Base-by-base conservation (phyloP, 1,140 invertebrate genomes). In the Lasaia peninsularis region DNA sequence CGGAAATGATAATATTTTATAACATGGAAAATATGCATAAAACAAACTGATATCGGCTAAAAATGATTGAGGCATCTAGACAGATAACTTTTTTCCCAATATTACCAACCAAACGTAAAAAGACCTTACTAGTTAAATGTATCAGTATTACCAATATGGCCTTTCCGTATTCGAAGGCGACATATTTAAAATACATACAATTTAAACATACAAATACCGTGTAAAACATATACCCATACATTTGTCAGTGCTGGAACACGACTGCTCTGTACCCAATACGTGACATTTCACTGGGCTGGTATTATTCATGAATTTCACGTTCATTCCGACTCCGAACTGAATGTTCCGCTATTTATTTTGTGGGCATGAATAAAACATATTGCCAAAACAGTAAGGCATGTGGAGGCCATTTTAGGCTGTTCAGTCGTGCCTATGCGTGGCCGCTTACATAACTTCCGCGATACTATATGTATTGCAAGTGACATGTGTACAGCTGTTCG, bases 361-460 rank as follows among this genome's bases (percentile, higher is more conserved):
- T 59, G 64, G 63, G 28, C 50, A 77, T 80, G 72, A 80, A 80
- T 80, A 69, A 80, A 75, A 77, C 75, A 80, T 80, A 58, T 70
- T 66, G 69, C 74, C 78, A 70, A 80, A 80, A 78, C 56, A 40
- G 71, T 67, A 37, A 37, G 52, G 52, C 49, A 63, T 52, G 40
- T 55, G 49, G 37, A 49, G 51, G 54, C 73, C 75, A 65, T 75
- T 69, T 76, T 69, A 33, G 70, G 75, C 37, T 20, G 56, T 9
- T 58, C 33, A 24, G 33, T 54, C 55, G 40, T 58, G 56, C 35
- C 59, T 56, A 56, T 56, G 18, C 32, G 52, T 54, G 40, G 16
- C 58, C 53, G 40, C 16, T 62, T 62, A 21, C 60, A 53, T 62
- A 53, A 54, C 33, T 62, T 58, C 60, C 55, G 32, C 52, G 35